A percentile compares a stretch with the other conserved stretches of the same genome.
phyloP scores from a whole-genome alignment of 2,797 vertebrate species.

The Acropternis orthonyx region DNA sequence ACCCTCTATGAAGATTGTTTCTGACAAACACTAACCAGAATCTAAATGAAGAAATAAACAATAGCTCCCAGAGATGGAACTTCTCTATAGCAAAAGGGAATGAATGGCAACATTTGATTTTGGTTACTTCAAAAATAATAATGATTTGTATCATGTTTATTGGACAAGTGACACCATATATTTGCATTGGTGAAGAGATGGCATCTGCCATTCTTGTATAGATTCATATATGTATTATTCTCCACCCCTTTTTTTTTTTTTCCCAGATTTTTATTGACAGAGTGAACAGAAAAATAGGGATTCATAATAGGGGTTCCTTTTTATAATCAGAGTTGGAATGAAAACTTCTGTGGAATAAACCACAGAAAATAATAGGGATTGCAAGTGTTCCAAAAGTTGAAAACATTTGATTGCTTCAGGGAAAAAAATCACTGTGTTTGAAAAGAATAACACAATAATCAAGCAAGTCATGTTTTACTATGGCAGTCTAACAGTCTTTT shows the following conservation, averaged over 20 bases:
- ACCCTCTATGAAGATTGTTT: neutral
- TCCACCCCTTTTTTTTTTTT: neutral
- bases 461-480: slow-evolving; percentile 12
- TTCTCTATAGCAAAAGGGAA: neutral
- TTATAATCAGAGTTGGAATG: neutral
- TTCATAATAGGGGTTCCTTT: neutral
- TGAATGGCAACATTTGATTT: neutral
- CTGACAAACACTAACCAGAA: neutral
- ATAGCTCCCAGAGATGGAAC: neutral
- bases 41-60: neutral
- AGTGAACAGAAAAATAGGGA: neutral
- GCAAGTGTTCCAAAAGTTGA: slow-evolving; percentile 3
- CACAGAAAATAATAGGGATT: neutral
- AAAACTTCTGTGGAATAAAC: neutral
- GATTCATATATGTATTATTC: neutral
- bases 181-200: neutral
- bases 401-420: slow-evolving; percentile 31
- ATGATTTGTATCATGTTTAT: neutral
- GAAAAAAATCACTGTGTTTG: neutral
- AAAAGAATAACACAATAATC: slow-evolving; percentile 31
- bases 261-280: neutral
- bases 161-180: neutral
- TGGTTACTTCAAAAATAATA: neutral
- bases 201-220: neutral
- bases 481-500: neutral